Base-by-base conservation (phyloP, 1,140 invertebrate genomes). In the Leptinotarsa lineolata region DNA sequence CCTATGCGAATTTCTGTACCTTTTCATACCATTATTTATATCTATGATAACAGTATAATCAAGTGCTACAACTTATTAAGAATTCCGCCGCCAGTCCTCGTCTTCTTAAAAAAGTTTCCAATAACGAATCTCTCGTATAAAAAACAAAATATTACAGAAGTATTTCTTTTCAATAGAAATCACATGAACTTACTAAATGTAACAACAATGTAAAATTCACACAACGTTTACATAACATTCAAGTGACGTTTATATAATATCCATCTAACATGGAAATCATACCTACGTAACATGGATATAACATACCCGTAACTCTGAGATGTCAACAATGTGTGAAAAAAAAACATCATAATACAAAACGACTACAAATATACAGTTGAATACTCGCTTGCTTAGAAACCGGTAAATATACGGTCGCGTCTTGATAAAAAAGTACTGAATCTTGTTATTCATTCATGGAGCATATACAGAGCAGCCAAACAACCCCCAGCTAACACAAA, bases 401-500 rank as follows among this genome's bases (percentile, higher is more conserved):
- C 48, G 48, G n/a, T 18, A 15, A 15, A 54, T 54, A 15, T 54
- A 16, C n/a, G 48, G 48, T 18, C n/a, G n/a, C 6, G 48, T 54
- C 48, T 13, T 54, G 48, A 54, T 18, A 18, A 18, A 54, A 54
- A 54, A 16, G 48, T 54, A 13, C 48, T 8, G n/a, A 54, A 54
- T 54, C 48, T 54, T 54, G 48, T 54, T 54, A 54, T 18, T 54
- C 48, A 54, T 54, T 54, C 48, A 54, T 2, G n/a, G n/a, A 54
- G 16, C n/a, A 13, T 18, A 54, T 13, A 54, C n/a, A 54, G 48
- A 54, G 48, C 48, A 54, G 48, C 48, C n/a, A 54, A 54, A 15
- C 48, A 18, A 54, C 48, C 48, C 48, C 48, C 48, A 54, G 48
- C 82, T 84, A 85, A 79, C 84, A 85, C 65, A 85, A 72, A 71